Evolutionary conservation across 2,797 vertebrate genomes (phyloP), one percentile per base, ranked within the genome.

Genomic region (Momotus momota): DNA sequence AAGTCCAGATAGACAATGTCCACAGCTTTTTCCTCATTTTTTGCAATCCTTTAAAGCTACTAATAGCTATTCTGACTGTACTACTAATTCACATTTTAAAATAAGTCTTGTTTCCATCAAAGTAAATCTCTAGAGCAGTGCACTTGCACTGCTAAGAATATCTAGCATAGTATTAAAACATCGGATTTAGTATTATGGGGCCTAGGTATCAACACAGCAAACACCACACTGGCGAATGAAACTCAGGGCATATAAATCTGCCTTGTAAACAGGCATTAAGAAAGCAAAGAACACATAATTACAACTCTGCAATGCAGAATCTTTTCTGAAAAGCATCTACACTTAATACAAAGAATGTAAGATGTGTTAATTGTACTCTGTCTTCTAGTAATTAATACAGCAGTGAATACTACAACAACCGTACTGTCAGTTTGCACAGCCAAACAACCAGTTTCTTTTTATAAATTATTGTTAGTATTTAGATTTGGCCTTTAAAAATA

Each of bases 391-490:
- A 96, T 97, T 94, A 96, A 95, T 78, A 94, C 73, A 75, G 81
- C 74, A 96, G 33, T 57, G 77, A 96, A 94, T 85, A 94, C 62
- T 57, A 91, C 35, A 93, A 94, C 84, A 77, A 91, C 48, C 60
- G 40, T 38, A 85, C 57, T 91, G 92, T 90, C 95, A 96, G 40
- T 41, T 82, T 94, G 57, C 54, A 40, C 66, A 92, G 82, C 66
- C 72, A 96, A 97, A 96, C 81, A 89, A 94, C 25, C 26, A 83
- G 91, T 94, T 96, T 96, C 93, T 94, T 97, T 97, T 97, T 94
- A 97, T 81, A 94, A 96, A 82, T 82, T 88, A 96, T 82, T 94
- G 60, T 94, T 85, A 79, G 72, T 82, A 61, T 88, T 90, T 61
- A 93, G 67, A 58, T 80, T 78, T 90, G 64, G 51, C 49, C 79